Evolutionary conservation across 2,113 vertebrate species (phyloP).

Genomic region (Indicator indicator): DNA sequence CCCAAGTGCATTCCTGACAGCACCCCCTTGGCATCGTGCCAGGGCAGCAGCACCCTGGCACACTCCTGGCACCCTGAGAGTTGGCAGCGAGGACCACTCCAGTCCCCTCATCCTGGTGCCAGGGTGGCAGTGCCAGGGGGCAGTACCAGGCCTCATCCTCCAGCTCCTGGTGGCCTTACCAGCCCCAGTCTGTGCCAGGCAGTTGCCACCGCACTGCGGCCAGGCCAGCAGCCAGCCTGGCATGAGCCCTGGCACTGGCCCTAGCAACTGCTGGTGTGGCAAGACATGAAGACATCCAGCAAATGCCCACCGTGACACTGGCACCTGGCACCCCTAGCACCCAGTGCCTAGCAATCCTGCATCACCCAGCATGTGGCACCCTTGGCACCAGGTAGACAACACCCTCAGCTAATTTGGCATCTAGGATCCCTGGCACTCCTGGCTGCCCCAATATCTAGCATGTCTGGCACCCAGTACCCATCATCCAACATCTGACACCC

Average conservation of each 20-base stretch:
- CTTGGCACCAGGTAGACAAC: no score
- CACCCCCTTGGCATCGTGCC: background rate
- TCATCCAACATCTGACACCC: no score
- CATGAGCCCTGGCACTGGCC: background rate
- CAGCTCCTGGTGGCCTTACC: background rate
- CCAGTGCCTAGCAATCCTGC: no score
- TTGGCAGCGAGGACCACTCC: background rate
- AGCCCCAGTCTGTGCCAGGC: background rate
- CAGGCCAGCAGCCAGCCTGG: background rate
- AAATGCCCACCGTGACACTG: background rate
- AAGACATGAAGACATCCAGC: background rate
- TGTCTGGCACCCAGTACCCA: no score
- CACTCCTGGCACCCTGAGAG: background rate
- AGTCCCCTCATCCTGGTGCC: background rate
- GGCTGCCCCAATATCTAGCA: no score
- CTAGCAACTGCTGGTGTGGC: background rate
- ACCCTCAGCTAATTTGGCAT: no score
- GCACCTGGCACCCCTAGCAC: no score
- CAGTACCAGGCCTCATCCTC: background rate
- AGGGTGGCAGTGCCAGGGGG: background rate
- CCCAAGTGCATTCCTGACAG: background rate
- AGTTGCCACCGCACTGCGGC: background rate
- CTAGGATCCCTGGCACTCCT: no score
- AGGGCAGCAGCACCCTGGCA: background rate
- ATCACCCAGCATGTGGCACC: no score